A percentile compares a stretch with the other conserved stretches of the same genome.
Evolutionary conservation across 1,140 invertebrate genomes (phyloP).

Genomic region (Drosophila takahashii): DNA sequence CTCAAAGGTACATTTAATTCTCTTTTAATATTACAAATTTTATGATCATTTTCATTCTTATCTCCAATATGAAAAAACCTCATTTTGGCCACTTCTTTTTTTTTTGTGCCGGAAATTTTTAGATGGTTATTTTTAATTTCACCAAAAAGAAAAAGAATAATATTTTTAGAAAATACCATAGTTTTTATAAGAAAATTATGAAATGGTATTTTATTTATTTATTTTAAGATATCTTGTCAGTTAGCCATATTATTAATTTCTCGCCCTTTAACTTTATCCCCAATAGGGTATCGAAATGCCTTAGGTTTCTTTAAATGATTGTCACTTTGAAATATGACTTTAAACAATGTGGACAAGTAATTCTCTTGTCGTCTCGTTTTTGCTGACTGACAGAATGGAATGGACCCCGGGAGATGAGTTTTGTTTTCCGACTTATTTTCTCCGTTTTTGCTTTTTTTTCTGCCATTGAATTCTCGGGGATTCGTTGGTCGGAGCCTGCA

Average conservation of each 20-base stretch:
- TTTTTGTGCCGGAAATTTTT: too few species aligned
- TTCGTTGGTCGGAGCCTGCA: conserved; percentile 27
- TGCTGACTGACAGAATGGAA: conserved; percentile 33
- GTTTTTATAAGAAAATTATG: background rate
- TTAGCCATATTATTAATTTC: too few species aligned
- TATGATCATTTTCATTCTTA: too few species aligned
- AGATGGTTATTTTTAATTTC: too few species aligned
- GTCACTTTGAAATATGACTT: conserved; percentile 69
- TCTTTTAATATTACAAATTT: too few species aligned
- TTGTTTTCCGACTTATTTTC: conserved; percentile 14
- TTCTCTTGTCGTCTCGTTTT: conserved; percentile 28
- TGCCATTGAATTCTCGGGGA: conserved; percentile 6
- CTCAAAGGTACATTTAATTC: too few species aligned
- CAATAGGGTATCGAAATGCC: background rate
- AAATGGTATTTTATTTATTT: too few species aligned
- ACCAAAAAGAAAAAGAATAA: too few species aligned
- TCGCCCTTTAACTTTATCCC: too few species aligned
- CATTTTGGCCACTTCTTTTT: too few species aligned
- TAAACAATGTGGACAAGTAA: conserved; percentile 44
- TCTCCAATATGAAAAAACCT: too few species aligned
- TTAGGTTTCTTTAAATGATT: conserved; percentile 20
- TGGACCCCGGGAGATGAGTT: conserved; percentile 21
- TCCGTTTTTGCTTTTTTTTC: conserved; percentile 1
- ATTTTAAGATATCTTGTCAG: too few species aligned
- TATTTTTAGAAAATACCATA: background rate